Evolutionary conservation across 2,113 vertebrate genomes (phyloP).

Genomic region (Scalopus aquaticus): DNA sequence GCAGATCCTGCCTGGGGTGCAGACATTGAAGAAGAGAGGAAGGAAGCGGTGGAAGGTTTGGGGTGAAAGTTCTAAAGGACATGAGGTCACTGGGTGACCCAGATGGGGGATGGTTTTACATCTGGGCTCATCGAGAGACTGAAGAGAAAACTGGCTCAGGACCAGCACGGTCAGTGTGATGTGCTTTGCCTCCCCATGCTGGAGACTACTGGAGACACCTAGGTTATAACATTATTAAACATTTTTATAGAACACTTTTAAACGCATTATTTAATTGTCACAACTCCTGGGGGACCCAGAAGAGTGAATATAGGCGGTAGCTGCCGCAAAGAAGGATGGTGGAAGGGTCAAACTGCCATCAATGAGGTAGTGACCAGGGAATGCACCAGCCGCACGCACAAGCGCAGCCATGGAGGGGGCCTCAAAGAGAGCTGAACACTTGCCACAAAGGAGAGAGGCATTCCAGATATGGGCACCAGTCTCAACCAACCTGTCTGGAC

Average conservation of each 20-base stretch:
- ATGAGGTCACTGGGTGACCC: neutral
- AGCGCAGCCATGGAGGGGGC: too few species aligned
- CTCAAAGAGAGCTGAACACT: neutral
- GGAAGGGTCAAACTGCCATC: too few species aligned
- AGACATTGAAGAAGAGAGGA: neutral
- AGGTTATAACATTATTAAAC: neutral
- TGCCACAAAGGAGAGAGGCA: neutral
- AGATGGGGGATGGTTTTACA: rapidly evolving
- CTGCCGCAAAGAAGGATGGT: neutral
- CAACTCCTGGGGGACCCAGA: neutral
- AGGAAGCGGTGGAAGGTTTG: neutral
- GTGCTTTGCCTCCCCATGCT: neutral
- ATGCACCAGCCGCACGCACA: too few species aligned
- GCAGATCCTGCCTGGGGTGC: neutral
- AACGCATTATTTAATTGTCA: neutral
- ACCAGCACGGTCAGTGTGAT: neutral
- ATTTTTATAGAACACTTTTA: neutral
- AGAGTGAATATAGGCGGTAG: neutral
- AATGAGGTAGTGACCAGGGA: too few species aligned
- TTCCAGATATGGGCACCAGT: neutral
- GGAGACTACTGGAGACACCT: neutral
- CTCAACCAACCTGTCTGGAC: too few species aligned
- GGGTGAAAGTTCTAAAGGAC: neutral
- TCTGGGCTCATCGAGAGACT: neutral
- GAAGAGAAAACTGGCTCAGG: neutral